Percentiles rank a stretch among this genome's conserved stretches.
These are phyloP conservation scores for Atta texana DNA, from an alignment of 1,140 invertebrate genomes.

Conservation along the genomic window DNA sequence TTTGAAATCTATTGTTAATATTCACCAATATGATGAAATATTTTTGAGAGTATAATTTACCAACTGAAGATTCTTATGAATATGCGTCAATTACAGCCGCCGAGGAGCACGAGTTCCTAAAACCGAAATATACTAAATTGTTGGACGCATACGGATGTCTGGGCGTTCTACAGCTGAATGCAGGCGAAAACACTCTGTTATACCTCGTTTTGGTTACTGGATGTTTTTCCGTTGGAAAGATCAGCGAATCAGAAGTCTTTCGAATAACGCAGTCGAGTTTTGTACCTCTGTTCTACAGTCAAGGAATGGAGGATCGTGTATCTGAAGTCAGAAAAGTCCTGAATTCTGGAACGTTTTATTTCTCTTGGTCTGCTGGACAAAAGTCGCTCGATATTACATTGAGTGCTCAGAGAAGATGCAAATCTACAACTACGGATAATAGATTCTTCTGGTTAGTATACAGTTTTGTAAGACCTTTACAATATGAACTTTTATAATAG, in stretches of 20 bases:
- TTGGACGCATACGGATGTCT: conserved; percentile 97
- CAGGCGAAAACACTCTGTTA: conserved; percentile 93
- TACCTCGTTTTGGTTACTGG: conserved; percentile 97
- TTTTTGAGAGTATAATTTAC: not conserved
- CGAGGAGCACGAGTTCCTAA: conserved; percentile 95
- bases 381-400: conserved; percentile 94
- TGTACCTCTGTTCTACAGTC: conserved; percentile 93
- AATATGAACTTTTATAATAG: not conserved
- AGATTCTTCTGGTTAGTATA: conserved; percentile 95
- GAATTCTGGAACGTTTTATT: conserved; percentile 98
- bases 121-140: conserved; percentile 95
- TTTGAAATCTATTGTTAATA: too few relatives aligned
- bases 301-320: conserved; percentile 92
- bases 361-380: conserved; percentile 91
- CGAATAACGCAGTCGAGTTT: conserved; percentile 96
- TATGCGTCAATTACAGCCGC: conserved; percentile 85
- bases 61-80: not conserved
- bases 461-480: not conserved
- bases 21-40: not conserved
- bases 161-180: conserved; percentile 95
- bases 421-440: conserved; percentile 94
- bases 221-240: conserved; percentile 97
- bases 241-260: conserved; percentile 97
- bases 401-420: conserved; percentile 94
- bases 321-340: conserved; percentile 94